Percentiles rank a stretch among this genome's conserved stretches.
These are phyloP conservation scores for Protaetia brevitarsis DNA, from an alignment of 1,140 invertebrate species.

Conservation along the genomic window DNA sequence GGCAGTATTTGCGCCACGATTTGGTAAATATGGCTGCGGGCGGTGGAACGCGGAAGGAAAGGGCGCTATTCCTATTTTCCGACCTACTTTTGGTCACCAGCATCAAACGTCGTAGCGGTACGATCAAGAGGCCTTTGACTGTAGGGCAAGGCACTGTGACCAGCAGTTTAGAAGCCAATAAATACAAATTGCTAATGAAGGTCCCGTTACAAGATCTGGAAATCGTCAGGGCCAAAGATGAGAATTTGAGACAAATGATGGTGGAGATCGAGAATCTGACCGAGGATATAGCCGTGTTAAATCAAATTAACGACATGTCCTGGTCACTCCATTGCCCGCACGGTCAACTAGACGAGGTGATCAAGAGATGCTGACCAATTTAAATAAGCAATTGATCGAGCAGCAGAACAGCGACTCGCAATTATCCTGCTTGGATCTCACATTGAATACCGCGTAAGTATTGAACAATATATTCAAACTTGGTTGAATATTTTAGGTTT, in stretches of 20 bases:
- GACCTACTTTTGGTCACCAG: slow-evolving; percentile 91
- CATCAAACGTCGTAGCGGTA: slow-evolving; percentile 86
- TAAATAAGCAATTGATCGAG: slow-evolving; percentile 79
- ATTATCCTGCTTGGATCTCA: slow-evolving; percentile 76
- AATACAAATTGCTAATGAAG: slow-evolving; percentile 91
- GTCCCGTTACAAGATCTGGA: slow-evolving; percentile 88
- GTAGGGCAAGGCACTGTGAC: slow-evolving; percentile 63
- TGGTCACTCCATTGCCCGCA: slow-evolving; percentile 71
- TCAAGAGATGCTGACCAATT: slow-evolving; percentile 72
- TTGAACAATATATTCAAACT: neutral
- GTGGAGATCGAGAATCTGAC: slow-evolving; percentile 79
- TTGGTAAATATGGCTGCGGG: slow-evolving; percentile 78
- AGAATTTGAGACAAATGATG: slow-evolving; percentile 73
- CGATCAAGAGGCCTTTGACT: slow-evolving; percentile 71
- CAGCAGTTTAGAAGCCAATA: slow-evolving; percentile 84
- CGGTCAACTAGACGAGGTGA: slow-evolving; percentile 74
- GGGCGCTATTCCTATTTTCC: slow-evolving; percentile 91
- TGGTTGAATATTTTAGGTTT: neutral
- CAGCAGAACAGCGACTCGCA: slow-evolving; percentile 78
- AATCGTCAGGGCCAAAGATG: slow-evolving; percentile 86
- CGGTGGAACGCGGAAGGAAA: slow-evolving; percentile 84
- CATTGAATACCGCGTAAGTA: slow-evolving; percentile 81
- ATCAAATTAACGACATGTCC: slow-evolving; percentile 79
- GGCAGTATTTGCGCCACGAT: slow-evolving; percentile 80
- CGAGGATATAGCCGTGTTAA: slow-evolving; percentile 78